Evolutionary conservation across 2,888 invertebrate species (phyloP).

Genomic region (Apamea monoglypha): DNA sequence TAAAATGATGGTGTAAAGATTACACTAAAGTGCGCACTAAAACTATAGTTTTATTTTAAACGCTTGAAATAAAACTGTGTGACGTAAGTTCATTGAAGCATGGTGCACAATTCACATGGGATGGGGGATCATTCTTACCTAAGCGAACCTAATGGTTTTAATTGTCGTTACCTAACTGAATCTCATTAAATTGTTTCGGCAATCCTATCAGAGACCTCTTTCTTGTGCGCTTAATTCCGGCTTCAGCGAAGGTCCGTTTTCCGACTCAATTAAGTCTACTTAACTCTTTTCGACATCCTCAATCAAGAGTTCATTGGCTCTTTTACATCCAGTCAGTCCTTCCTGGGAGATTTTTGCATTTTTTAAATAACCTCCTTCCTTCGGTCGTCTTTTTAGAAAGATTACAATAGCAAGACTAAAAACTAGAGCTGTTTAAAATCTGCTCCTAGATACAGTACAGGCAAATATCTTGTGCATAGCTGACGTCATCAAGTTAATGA

Average conservation of each 20-base stretch:
- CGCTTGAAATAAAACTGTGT: slow-evolving; percentile 53
- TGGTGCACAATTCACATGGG: slow-evolving; percentile 45
- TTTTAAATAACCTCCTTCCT: background rate
- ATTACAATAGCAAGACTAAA: background rate
- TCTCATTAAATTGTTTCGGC: slow-evolving; percentile 37
- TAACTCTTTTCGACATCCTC: slow-evolving; percentile 51
- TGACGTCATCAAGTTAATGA: slow-evolving; percentile 67
- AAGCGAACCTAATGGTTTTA: slow-evolving; percentile 52
- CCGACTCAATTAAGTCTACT: slow-evolving; percentile 49
- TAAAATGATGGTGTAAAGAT: slow-evolving; percentile 61
- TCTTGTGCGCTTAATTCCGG: slow-evolving; percentile 26
- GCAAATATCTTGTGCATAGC: slow-evolving; percentile 44
- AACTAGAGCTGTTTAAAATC: slow-evolving; percentile 16
- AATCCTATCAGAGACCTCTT: slow-evolving; percentile 16
- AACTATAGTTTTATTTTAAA: slow-evolving; percentile 44
- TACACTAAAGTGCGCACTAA: slow-evolving; percentile 49
- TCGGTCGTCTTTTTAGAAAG: background rate
- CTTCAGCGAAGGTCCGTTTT: slow-evolving; percentile 26
- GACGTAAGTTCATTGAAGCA: slow-evolving; percentile 53
- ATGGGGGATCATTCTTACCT: slow-evolving; percentile 43
- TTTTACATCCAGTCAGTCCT: slow-evolving; percentile 3
- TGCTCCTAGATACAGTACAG: slow-evolving; percentile 21
- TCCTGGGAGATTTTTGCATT: slow-evolving; percentile 7
- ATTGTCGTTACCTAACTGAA: slow-evolving; percentile 49
- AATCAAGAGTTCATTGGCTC: slow-evolving; percentile 47